A percentile compares a stretch with the other conserved stretches of the same genome.
These are phyloP conservation scores for Thalassoma bifasciatum DNA, from an alignment of 2,113 vertebrate species.

Conservation along the genomic window DNA sequence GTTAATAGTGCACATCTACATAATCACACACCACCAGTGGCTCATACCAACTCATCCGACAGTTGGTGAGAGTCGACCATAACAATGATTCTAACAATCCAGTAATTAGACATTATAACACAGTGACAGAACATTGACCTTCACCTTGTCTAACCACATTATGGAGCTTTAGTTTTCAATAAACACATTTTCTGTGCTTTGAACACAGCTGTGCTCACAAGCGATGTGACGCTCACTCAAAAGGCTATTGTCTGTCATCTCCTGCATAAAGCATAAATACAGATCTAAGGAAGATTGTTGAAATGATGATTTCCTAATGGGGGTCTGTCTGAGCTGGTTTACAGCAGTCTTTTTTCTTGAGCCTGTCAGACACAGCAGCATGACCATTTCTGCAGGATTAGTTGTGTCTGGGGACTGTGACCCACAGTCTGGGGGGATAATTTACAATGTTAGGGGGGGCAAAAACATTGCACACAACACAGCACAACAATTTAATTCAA, in stretches of 20 bases:
- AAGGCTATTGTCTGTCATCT: constrained; percentile 27
- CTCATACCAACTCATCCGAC: not conserved
- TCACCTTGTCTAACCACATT: not conserved
- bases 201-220: not conserved
- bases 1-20: constrained; percentile 5
- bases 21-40: not conserved
- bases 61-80: constrained; percentile 1
- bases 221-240: constrained; percentile 3
- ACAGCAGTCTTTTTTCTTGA: constrained; percentile 21
- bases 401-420: constrained; percentile 51
- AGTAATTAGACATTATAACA: constrained; percentile 17
- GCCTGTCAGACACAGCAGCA: constrained; percentile 45
- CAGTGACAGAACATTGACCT: constrained; percentile 28
- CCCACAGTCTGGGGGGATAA: constrained; percentile 19
- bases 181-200: not conserved
- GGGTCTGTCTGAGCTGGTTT: constrained; percentile 48
- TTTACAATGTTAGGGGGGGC: constrained; percentile 36
- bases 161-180: not conserved
- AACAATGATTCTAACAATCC: constrained; percentile 27
- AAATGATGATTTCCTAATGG: constrained; percentile 65
- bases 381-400: constrained; percentile 45
- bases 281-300: constrained; percentile 23
- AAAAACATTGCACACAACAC: constrained; percentile 5
- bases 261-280: constrained; percentile 22
- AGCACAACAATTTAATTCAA: not conserved